Conservation (phyloP, 53 echinoderm and acorn worm genomes). For the Echinarachnius parma region DNA sequence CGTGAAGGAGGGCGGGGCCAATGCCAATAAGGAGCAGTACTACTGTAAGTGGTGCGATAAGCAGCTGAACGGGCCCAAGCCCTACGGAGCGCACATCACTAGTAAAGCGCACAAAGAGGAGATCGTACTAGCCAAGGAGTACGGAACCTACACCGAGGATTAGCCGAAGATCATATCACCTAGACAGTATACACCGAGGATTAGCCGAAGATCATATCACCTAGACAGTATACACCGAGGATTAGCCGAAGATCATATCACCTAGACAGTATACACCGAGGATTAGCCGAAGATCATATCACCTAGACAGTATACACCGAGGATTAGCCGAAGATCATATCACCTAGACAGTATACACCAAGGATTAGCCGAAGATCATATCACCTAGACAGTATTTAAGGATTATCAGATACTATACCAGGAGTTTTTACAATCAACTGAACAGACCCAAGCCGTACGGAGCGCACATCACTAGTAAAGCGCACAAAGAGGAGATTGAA, state of each 20-base stretch:
- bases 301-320: too few relatives aligned
- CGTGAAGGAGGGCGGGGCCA: neutral
- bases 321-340: too few relatives aligned
- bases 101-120: conserved; percentile 92
- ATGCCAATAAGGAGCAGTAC: conserved; percentile 42
- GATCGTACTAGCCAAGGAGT: conserved; percentile 63
- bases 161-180: too few relatives aligned
- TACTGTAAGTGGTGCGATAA: conserved; percentile 82
- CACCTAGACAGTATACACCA: too few relatives aligned
- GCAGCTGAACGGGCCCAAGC: conserved; percentile 80
- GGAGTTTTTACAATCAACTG: conserved; percentile 69
- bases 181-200: too few relatives aligned
- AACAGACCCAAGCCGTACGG: conserved; percentile 85
- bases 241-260: too few relatives aligned
- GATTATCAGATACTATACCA: conserved; percentile 91
- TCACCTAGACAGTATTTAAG: too few relatives aligned
- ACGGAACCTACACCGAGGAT: conserved; percentile 20
- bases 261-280: too few relatives aligned
- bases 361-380: too few relatives aligned
- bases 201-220: too few relatives aligned
- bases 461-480: conserved; percentile 87
- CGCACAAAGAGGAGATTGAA: conserved; percentile 80
- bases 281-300: too few relatives aligned
- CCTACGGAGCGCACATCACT: conserved; percentile 78
- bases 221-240: too few relatives aligned